Conservation (phyloP, 2,113 vertebrate genomes). For the Capreolus pygargus region DNA sequence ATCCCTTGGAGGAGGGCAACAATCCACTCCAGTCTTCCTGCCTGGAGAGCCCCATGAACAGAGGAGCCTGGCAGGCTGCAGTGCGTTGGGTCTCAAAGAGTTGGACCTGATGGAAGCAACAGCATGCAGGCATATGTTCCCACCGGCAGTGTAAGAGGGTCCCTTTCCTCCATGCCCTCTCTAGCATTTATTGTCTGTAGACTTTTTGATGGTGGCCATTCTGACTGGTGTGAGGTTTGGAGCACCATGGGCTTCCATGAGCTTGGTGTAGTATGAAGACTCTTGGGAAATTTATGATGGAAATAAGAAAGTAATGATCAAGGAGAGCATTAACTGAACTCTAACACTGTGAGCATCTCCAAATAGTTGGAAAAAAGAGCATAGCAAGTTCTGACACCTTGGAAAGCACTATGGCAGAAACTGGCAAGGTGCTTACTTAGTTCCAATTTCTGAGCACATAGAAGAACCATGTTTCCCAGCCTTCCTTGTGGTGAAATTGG, state of each 20-base stretch:
- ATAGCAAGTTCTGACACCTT: not conserved
- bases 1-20: not conserved
- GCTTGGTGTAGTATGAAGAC: not conserved
- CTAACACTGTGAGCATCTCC: not conserved
- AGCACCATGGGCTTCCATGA: not conserved
- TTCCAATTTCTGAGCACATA: not conserved
- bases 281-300: not conserved
- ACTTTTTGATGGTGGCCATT: not conserved
- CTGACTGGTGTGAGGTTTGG: not conserved
- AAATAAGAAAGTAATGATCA: not conserved
- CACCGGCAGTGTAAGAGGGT: not conserved
- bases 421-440: not conserved
- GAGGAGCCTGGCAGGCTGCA: not conserved
- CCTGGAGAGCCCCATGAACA: not conserved
- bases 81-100: rapidly evolving
- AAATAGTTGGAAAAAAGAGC: not conserved
- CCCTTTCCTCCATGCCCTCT: not conserved
- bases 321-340: too few species aligned
- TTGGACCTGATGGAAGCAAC: rapidly evolving
- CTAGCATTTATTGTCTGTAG: rapidly evolving
- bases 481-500: not conserved
- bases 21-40: not conserved
- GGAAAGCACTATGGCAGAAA: not conserved
- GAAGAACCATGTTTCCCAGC: not conserved
- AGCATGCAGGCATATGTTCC: rapidly evolving